Base-by-base conservation (phyloP, 2,113 vertebrate genomes). In the Thoracochromis brauschi region DNA sequence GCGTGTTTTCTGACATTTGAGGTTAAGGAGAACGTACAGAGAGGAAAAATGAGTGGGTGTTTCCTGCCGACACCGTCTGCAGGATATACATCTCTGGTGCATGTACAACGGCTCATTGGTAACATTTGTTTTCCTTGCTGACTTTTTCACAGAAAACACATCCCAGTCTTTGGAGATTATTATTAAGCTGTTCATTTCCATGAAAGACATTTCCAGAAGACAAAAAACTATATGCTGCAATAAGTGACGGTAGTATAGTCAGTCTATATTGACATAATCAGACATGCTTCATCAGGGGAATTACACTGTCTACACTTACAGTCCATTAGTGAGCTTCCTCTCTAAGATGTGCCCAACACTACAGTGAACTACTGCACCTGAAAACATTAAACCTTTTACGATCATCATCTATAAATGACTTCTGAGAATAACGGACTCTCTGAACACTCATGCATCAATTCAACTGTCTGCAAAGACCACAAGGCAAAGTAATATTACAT, bases 291-390 rank as follows among this genome's bases (percentile, higher is more conserved):
- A 80, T 40, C 53, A 49, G 42, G 83, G 88, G 57, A 92, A 63
- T 63, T 47, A 60, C 38, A 8, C 40, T 31, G 80, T 85, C 83
- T 68, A 68, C 19, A 68, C 63, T 87, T 55, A 57, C 51, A 12
- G 9, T 90, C 83, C 87, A 91, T 89, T 87, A 91, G 73, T 31
- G 58, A 82, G 12, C 81, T 86, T 90, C 47, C 58, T 57, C 40
- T 86, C 81, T 21, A 80, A 85, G 17, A 83, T 35, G 29, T 5
- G 12, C 38, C 9, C 2, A 8, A 73, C 14, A 42, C 42, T 79
- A 33, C 17, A 47, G 19, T 45, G 63, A 83, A 81, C 78, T 86
- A 83, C 33, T 68, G 60, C 60, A 38, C 81, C 78, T 88, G n/a
- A 17, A 71, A 55, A 86, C 49, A 89, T 65, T 88, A 55, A 14